Evolutionary conservation across 2,888 invertebrate genomes (phyloP).

Genomic region (Caenorhabditis panamensis): DNA sequence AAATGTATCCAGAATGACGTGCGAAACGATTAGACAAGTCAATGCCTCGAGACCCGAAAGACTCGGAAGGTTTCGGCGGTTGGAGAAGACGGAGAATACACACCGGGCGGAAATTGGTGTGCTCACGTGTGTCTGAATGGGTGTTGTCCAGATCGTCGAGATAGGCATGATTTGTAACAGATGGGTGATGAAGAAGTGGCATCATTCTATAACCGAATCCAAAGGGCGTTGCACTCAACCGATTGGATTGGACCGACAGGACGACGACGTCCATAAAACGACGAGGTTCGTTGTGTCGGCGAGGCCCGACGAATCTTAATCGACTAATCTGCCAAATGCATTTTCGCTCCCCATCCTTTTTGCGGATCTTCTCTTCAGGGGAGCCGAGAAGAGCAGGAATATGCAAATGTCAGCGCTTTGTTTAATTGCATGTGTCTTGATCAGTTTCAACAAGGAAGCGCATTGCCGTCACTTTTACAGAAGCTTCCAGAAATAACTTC

Average conservation of each 20-base stretch:
- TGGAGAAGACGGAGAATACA: slow-evolving; percentile 15
- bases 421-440: slow-evolving; percentile 28
- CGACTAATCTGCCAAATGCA: slow-evolving; percentile 59
- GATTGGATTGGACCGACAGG: slow-evolving; percentile 40
- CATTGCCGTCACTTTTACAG: neutral
- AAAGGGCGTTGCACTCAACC: slow-evolving; percentile 24
- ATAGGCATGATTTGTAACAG: neutral
- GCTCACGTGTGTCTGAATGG: slow-evolving; percentile 6
- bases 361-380: slow-evolving; percentile 24
- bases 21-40: slow-evolving; percentile 11
- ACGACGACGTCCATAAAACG: slow-evolving; percentile 32
- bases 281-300: slow-evolving; percentile 15
- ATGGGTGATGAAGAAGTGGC: neutral
- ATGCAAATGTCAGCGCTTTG: slow-evolving; percentile 46
- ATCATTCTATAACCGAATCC: slow-evolving; percentile 1
- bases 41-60: neutral
- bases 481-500: neutral
- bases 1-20: slow-evolving; percentile 46
- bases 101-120: slow-evolving; percentile 1
- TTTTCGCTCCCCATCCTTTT: slow-evolving; percentile 37
- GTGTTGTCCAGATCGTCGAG: neutral
- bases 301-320: slow-evolving; percentile 21
- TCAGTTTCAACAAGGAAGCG: slow-evolving; percentile 21
- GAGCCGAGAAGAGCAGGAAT: slow-evolving; percentile 11
- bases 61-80: neutral